phyloP scores from a whole-genome alignment of 2,797 vertebrate genomes.

The Champsocephalus esox region DNA sequence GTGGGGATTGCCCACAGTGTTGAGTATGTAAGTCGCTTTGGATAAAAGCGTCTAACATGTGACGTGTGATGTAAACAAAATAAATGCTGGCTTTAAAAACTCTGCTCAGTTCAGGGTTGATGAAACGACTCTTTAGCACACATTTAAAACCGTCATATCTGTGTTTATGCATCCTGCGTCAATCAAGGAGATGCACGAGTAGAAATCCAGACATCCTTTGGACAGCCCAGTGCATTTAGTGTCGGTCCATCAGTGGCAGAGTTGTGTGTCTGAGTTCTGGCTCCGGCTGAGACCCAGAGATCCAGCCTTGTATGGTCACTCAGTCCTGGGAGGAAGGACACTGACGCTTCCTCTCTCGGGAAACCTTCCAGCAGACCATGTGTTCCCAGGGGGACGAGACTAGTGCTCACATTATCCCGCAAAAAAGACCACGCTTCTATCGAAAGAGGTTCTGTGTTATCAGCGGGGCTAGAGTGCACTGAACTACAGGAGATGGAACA shows the following conservation, averaged over 20 bases:
- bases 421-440: not conserved
- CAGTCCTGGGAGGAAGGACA: constrained; percentile 45
- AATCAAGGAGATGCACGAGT: not conserved
- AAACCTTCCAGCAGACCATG: constrained; percentile 34
- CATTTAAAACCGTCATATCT: not conserved
- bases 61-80: not conserved
- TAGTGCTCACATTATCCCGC: constrained; percentile 2
- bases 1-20: too few species aligned
- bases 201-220: constrained; percentile 1
- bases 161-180: not conserved
- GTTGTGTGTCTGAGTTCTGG: constrained; percentile 4
- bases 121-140: not conserved
- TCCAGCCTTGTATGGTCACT: constrained; percentile 80
- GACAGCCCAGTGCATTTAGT: not conserved
- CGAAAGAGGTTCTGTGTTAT: not conserved
- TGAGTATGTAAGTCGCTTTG: too few species aligned
- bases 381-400: constrained; percentile 20
- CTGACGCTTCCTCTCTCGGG: constrained; percentile 63
- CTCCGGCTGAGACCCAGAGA: constrained; percentile 27
- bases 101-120: not conserved
- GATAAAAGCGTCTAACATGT: too few species aligned
- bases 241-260: constrained; percentile 12
- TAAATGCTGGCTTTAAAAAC: not conserved
- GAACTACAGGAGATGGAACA: not conserved
- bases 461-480: not conserved